A percentile compares a stretch with the other conserved stretches of the same genome.
Evolutionary conservation across 1,140 invertebrate species (phyloP).

Genomic region (Drosophila fuyamai): DNA sequence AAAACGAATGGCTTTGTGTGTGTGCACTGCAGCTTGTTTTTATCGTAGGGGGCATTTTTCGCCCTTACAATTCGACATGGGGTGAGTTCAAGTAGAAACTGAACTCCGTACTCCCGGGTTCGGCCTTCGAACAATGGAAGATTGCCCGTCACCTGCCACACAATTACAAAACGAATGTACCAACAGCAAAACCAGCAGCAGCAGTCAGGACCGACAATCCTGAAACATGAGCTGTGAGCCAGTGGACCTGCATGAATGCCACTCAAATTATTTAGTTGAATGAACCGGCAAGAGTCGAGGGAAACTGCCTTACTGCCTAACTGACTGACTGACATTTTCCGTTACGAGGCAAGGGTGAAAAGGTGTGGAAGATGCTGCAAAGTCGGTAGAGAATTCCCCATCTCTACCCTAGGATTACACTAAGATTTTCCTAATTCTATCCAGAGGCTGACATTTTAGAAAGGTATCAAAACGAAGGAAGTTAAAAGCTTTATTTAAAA

Average conservation of each 20-base stretch:
- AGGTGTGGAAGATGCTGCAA: slow-evolving; percentile 45
- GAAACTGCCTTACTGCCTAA: slow-evolving; percentile 38
- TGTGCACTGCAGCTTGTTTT: slow-evolving; percentile 67
- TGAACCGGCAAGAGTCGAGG: slow-evolving; percentile 83
- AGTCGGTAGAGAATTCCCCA: slow-evolving; percentile 2
- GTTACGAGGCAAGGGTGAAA: slow-evolving; percentile 64
- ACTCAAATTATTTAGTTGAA: slow-evolving; percentile 84
- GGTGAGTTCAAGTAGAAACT: slow-evolving; percentile 73
- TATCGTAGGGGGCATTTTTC: slow-evolving; percentile 81
- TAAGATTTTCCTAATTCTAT: neutral
- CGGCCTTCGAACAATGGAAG: slow-evolving; percentile 67
- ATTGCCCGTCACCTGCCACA: slow-evolving; percentile 84
- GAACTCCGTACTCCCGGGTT: slow-evolving; percentile 22
- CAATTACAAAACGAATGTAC: slow-evolving; percentile 81
- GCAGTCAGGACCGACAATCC: slow-evolving; percentile 39
- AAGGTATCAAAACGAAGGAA: neutral
- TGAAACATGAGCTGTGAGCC: slow-evolving; percentile 74
- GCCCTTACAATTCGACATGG: slow-evolving; percentile 82
- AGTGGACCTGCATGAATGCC: slow-evolving; percentile 82
- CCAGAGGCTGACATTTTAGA: neutral
- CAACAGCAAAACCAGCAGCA: slow-evolving; percentile 33
- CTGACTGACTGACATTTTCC: slow-evolving; percentile 69
- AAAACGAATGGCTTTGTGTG: slow-evolving; percentile 64
- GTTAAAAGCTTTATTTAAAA: neutral
- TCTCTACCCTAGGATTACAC: slow-evolving; percentile 11